Evolutionary conservation across 2,797 vertebrate genomes (phyloP).

Genomic region (Naso thynnoides): DNA sequence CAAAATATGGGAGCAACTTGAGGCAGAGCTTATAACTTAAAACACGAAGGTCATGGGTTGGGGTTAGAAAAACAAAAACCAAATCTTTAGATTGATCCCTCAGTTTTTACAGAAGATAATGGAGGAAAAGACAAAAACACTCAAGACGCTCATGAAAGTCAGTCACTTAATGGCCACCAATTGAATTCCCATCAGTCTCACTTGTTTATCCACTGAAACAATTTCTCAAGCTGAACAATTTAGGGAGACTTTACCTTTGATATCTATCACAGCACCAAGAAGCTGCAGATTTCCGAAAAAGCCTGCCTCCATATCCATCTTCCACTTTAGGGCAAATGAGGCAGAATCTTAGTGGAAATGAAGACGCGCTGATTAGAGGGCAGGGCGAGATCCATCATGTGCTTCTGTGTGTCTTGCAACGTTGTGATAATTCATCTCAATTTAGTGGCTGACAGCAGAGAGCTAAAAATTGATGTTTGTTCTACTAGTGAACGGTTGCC

Average conservation of each 20-base stretch:
- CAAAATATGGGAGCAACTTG: background rate
- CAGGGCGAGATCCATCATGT: conserved; percentile 64
- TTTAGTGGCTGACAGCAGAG: conserved; percentile 63
- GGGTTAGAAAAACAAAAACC: background rate
- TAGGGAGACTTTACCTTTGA: conserved; percentile 31
- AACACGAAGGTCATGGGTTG: background rate
- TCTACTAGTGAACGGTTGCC: conserved; percentile 52
- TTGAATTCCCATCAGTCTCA: conserved; percentile 38
- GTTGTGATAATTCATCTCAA: conserved; percentile 75
- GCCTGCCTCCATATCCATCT: conserved; percentile 53
- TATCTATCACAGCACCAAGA: conserved; percentile 50
- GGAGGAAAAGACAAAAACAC: background rate
- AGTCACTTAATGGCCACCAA: conserved; percentile 35
- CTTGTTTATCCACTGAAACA: conserved; percentile 36
- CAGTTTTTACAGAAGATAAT: conserved; percentile 9
- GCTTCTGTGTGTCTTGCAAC: conserved; percentile 34
- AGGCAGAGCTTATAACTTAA: conserved; percentile 1
- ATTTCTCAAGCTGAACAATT: conserved; percentile 56
- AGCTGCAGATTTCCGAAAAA: conserved; percentile 28
- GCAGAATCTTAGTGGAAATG: conserved; percentile 72
- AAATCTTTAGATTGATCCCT: background rate
- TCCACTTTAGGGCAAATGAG: conserved; percentile 66
- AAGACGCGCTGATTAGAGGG: conserved; percentile 73
- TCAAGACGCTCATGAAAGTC: conserved; percentile 10
- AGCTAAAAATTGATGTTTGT: conserved; percentile 69